Evolutionary conservation across 2,113 vertebrate species (phyloP), one percentile per base, ranked within the genome.

Genomic region (Pachypanchax playfairii): DNA sequence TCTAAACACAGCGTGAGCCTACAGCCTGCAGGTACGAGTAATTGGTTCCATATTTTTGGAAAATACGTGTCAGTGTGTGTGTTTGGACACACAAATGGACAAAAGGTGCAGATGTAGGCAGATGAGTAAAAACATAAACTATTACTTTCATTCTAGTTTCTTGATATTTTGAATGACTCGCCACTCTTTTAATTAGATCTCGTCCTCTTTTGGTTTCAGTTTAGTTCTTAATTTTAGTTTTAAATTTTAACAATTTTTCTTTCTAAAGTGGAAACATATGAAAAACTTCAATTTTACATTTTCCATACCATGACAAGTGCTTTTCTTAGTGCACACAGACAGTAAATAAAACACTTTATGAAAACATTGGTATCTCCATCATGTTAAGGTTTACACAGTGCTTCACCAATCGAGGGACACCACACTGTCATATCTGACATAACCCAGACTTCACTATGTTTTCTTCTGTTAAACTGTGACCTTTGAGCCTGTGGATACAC

Each of bases 41-140:
- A 92, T 85, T 73, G 73, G 51, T 90, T 88, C 87, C 90, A 92
- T 83, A 87, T 77, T 79, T 31, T 33, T 22, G 24, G 42, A 39
- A 49, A 69, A 24, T 54, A 46, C 57, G 38, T 48, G 29, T 44
- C 21, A 18, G 28, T 50, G 61, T 29, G 18, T 33, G 46, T 62
- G 38, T 44, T 36, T 42, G 14, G 22, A 54, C 25, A 35, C 9
- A 35, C 8, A 35, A 29, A 54, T 17, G 21, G 65, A 48, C 60
- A 50, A 70, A 49, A 77, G 61, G 41, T 58, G 44, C 47, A 38
- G n/a, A n/a, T n/a, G n/a, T n/a, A n/a, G n/a, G n/a, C n/a, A 51
- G 9, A 21, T 21, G 12, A 12, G 5, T 10, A 21, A 21, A 44
- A 21, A 44, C 42, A 44, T 18, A n/a, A n/a, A n/a, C 11, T 44